phyloP scores from a whole-genome alignment of 2,113 vertebrate genomes.

The Choloepus hoffmanni region DNA sequence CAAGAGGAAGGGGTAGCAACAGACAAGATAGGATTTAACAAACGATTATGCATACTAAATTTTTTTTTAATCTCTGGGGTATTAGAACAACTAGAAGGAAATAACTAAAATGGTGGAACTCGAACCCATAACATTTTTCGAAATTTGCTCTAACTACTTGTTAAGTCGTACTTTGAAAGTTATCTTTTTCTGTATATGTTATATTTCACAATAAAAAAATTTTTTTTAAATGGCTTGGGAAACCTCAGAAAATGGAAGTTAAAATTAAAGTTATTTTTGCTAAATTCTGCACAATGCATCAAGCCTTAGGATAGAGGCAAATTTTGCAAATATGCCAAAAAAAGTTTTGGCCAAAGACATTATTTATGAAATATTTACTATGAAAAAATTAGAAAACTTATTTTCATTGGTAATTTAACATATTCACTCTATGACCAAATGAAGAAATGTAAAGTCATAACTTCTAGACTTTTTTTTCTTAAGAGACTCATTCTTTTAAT shows the following conservation, averaged over 20 bases:
- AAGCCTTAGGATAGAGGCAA: background rate
- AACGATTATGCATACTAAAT: too few species aligned
- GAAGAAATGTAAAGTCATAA: slow-evolving; percentile 42
- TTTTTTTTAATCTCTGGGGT: too few species aligned
- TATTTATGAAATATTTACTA: slow-evolving; percentile 13
- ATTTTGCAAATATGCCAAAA: slow-evolving; percentile 34
- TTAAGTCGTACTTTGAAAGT: too few species aligned
- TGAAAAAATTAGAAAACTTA: background rate
- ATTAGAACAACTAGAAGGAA: too few species aligned
- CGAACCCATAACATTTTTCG: too few species aligned
- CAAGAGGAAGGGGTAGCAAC: too few species aligned
- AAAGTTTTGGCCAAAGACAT: background rate
- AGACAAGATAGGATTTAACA: too few species aligned
- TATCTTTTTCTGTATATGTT: too few species aligned
- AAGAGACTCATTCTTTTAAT: slow-evolving; percentile 34
- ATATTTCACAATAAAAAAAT: too few species aligned
- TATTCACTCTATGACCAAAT: slow-evolving; percentile 44
- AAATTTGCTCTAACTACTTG: too few species aligned
- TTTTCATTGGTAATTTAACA: slow-evolving; percentile 39
- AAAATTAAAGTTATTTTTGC: slow-evolving; percentile 45
- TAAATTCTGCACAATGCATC: background rate
- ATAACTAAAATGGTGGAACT: too few species aligned
- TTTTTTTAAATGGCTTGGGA: too few species aligned
- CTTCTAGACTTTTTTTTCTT: background rate
- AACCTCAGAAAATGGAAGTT: slow-evolving; percentile 17